phyloP scores from a whole-genome alignment of 2,113 vertebrate species.

The Syngnathus typhle region DNA sequence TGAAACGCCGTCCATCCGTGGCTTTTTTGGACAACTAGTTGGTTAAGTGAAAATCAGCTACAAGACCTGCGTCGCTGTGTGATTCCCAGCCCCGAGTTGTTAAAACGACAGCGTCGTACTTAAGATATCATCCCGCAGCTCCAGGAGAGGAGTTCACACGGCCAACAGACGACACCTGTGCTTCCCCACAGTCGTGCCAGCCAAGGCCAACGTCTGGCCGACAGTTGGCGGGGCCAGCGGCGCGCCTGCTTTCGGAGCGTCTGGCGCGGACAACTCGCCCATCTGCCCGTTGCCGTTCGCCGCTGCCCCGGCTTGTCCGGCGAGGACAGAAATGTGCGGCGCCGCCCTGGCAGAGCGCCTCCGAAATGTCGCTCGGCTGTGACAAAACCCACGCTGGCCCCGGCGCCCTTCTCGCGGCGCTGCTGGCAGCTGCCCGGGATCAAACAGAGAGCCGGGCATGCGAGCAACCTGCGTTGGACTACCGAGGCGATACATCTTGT shows the following conservation, averaged over 20 bases:
- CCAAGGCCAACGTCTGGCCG: slow-evolving; percentile 34
- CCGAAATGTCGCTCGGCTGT: slow-evolving; percentile 66
- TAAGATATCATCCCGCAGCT: not conserved
- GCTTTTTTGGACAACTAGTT: slow-evolving; percentile 3
- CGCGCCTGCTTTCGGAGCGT: slow-evolving; percentile 58
- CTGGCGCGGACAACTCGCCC: slow-evolving; percentile 61
- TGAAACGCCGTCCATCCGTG: slow-evolving; percentile 51
- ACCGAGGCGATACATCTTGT: slow-evolving; percentile 60
- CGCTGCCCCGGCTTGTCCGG: slow-evolving; percentile 65
- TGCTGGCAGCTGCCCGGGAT: slow-evolving; percentile 46
- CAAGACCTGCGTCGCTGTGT: not conserved
- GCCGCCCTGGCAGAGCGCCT: slow-evolving; percentile 63
- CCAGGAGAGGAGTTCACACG: not conserved
- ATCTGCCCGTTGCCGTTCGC: slow-evolving; percentile 61
- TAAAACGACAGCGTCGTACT: not conserved
- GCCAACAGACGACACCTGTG: slow-evolving; percentile 55
- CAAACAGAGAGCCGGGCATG: slow-evolving; percentile 58
- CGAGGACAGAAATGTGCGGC: slow-evolving; percentile 53
- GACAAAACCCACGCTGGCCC: slow-evolving; percentile 55
- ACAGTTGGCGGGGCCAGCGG: slow-evolving; percentile 58
- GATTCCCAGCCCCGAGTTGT: not conserved
- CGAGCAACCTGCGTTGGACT: slow-evolving; percentile 60
- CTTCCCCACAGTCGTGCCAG: slow-evolving; percentile 49
- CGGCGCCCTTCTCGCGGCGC: slow-evolving; percentile 17
- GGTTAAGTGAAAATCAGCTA: no score